Evolutionary conservation across 2,888 invertebrate genomes (phyloP), one percentile per base, ranked within the genome.

Genomic region (Tiliacea aurago): DNA sequence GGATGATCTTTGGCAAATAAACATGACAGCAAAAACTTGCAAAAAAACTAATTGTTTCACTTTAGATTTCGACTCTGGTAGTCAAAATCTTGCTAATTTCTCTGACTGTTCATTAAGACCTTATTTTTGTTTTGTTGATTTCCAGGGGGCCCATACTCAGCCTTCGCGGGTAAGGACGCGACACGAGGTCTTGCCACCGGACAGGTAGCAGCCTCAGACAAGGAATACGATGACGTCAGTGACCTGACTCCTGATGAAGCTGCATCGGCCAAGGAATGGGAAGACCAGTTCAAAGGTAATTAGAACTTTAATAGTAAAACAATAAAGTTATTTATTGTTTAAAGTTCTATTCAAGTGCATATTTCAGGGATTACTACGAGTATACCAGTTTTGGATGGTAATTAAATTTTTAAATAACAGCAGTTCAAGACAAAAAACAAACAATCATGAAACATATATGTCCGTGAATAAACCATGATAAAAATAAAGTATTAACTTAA

Each of bases 281-380:
- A 96, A 81, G 95, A 95, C 2, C 96, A 96, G 77, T 96, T 96
- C 87, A 95, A 92, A 92, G 95, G 96, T 96, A n/a, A 9, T 10
- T 3, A 33, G 15, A 37, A 28, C 20, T 18, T 59, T 18, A 20
- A 20, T 18, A 33, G 0, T 18, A 13, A 51, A 5, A 7, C 5
- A 15, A 33, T 49, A n/a, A 10, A 20, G 13, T 33, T 20, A 20
- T 7, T 64, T 23, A 20, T n/a, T n/a, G n/a, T n/a, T n/a, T n/a
- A n/a, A n/a, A n/a, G n/a, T n/a, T n/a, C n/a, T n/a, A n/a, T n/a
- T n/a, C n/a, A n/a, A n/a, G n/a, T n/a, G n/a, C n/a, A n/a, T n/a
- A n/a, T n/a, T n/a, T n/a, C n/a, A n/a, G n/a, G n/a, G n/a, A n/a
- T n/a, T n/a, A n/a, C n/a, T n/a, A n/a, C n/a, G n/a, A n/a, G n/a